Conservation (phyloP, 2,113 vertebrate species). For the Zonotrichia leucophrys region DNA sequence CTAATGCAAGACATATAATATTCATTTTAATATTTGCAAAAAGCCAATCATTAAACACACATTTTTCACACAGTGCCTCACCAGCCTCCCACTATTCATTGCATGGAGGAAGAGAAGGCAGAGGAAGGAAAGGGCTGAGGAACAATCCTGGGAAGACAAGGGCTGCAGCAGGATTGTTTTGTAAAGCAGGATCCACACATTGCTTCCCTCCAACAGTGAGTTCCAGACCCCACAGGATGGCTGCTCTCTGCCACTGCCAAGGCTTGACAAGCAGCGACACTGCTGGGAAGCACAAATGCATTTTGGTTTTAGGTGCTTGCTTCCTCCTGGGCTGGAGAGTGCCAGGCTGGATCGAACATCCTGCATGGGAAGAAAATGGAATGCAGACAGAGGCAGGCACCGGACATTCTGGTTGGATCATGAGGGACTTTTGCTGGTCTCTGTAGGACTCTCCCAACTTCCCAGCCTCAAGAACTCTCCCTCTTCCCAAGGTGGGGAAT, state of each 20-base stretch:
- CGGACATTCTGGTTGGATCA: not conserved
- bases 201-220: not conserved
- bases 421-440: too few relatives aligned
- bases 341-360: not conserved
- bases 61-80: too few relatives aligned
- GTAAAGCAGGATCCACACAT: not conserved
- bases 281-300: not conserved
- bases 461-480: accelerated
- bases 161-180: not conserved
- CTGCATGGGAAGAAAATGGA: not conserved
- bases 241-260: not conserved
- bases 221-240: not conserved
- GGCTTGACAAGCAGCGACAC: not conserved
- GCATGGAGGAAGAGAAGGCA: not conserved
- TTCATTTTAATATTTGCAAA: too few relatives aligned
- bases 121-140: not conserved
- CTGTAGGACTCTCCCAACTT: not conserved
- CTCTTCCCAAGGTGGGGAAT: not conserved
- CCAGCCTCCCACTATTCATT: too few relatives aligned
- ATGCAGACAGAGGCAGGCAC: not conserved
- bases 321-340: not conserved
- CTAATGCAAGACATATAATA: too few relatives aligned
- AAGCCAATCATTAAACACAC: too few relatives aligned
- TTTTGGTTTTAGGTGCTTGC: not conserved
- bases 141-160: not conserved